phyloP scores from a whole-genome alignment of 2,888 invertebrate genomes.

The Limnephilus auricula region DNA sequence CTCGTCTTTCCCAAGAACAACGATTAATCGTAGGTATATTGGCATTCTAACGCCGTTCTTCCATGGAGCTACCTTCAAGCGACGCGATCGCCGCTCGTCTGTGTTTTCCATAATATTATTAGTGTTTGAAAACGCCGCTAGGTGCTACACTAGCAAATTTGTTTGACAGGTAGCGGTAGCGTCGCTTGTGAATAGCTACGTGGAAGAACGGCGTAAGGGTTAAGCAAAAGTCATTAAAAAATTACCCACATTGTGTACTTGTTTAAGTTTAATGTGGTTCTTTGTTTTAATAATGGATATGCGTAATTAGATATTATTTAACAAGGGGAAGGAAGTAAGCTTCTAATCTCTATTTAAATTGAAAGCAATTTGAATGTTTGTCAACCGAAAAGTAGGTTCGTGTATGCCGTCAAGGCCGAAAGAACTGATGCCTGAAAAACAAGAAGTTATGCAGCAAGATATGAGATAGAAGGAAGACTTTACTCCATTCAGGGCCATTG shows the following conservation, averaged over 20 bases:
- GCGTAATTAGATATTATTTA: not conserved
- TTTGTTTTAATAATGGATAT: not conserved
- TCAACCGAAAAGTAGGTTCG: slow-evolving; percentile 37
- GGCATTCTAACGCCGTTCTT: too few relatives aligned
- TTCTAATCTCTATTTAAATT: slow-evolving; percentile 17
- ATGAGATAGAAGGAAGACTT: not conserved
- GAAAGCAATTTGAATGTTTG: slow-evolving; percentile 34
- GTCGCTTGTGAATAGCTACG: too few relatives aligned
- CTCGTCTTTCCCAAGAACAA: too few relatives aligned
- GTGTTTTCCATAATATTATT: too few relatives aligned
- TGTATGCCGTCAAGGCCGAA: slow-evolving; percentile 17
- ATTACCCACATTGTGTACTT: not conserved
- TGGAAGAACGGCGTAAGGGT: too few relatives aligned
- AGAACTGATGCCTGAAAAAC: slow-evolving; percentile 24
- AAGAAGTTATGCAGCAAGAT: slow-evolving; percentile 15
- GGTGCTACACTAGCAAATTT: too few relatives aligned
- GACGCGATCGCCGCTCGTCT: too few relatives aligned
- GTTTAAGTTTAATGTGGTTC: not conserved
- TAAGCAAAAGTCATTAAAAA: not conserved
- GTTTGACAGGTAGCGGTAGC: too few relatives aligned
- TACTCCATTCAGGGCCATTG: slow-evolving; percentile 6
- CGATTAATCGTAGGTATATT: too few relatives aligned
- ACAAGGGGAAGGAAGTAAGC: slow-evolving; percentile 3
- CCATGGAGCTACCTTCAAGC: too few relatives aligned
- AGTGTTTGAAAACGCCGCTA: too few relatives aligned